phyloP scores from a whole-genome alignment of 2,888 invertebrate genomes.

The Lasioglossum pauxillum region DNA sequence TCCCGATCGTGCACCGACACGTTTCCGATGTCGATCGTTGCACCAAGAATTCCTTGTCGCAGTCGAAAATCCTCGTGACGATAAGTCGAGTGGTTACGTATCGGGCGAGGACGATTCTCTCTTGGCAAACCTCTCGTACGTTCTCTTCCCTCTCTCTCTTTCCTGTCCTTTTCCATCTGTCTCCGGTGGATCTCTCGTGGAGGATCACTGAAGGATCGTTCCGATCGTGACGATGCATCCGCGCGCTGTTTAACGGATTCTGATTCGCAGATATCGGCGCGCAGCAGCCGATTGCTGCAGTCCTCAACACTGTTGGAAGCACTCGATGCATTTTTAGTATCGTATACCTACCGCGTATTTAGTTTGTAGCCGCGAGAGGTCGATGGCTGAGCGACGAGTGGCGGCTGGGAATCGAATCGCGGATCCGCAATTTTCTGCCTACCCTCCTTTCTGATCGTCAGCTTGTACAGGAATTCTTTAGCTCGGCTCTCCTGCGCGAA shows the following conservation, averaged over 20 bases:
- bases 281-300: slow-evolving; percentile 45
- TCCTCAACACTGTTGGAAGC: slow-evolving; percentile 41
- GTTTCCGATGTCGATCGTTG: slow-evolving; percentile 59
- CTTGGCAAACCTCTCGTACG: not conserved
- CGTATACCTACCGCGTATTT: slow-evolving; percentile 36
- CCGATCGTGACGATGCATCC: slow-evolving; percentile 68
- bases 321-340: slow-evolving; percentile 38
- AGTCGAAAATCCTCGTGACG: slow-evolving; percentile 29
- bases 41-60: slow-evolving; percentile 49
- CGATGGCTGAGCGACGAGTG: slow-evolving; percentile 17
- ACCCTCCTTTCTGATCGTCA: not conserved
- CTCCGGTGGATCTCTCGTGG: slow-evolving; percentile 22
- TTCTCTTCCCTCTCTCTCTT: not conserved
- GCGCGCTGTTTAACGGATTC: slow-evolving; percentile 56
- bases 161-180: not conserved
- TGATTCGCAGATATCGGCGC: slow-evolving; percentile 56
- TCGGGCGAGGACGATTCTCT: not conserved
- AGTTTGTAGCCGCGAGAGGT: slow-evolving; percentile 17
- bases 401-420: slow-evolving; percentile 32
- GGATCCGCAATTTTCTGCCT: slow-evolving; percentile 8
- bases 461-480: not conserved
- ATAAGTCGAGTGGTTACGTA: slow-evolving; percentile 39
- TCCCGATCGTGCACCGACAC: slow-evolving; percentile 46
- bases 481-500: not conserved
- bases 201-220: slow-evolving; percentile 40